Evolutionary conservation across 2,888 invertebrate species (phyloP).

Genomic region (Epirrhoe tristata): DNA sequence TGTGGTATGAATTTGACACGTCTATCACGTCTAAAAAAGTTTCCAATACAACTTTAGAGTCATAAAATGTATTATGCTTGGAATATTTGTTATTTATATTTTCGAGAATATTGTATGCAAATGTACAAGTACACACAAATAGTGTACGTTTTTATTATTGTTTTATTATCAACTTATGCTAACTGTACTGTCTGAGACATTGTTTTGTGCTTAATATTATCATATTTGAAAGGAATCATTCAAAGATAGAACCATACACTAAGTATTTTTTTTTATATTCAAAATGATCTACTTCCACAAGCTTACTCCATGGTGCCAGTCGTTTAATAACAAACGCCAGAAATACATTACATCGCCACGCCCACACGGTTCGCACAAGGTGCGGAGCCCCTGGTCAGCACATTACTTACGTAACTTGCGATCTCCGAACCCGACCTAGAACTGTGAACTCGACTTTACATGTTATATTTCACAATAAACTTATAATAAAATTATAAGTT

Average conservation of each 20-base stretch:
- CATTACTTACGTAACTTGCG: constrained; percentile 56
- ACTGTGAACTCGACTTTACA: constrained; percentile 45
- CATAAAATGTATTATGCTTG: too few species aligned
- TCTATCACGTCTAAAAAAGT: too few species aligned
- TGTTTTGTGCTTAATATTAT: too few species aligned
- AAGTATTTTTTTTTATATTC: background rate
- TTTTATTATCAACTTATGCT: too few species aligned
- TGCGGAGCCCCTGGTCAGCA: constrained; percentile 57
- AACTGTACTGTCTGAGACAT: too few species aligned
- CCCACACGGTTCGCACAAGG: constrained; percentile 54
- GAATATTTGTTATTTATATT: too few species aligned
- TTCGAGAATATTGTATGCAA: too few species aligned
- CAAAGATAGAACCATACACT: background rate
- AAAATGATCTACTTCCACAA: background rate
- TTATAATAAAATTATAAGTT: constrained; percentile 37
- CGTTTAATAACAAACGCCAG: constrained; percentile 29
- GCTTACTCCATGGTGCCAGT: constrained; percentile 4
- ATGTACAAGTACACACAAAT: too few species aligned
- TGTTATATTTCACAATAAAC: constrained; percentile 50
- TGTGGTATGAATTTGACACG: background rate
- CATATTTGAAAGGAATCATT: background rate
- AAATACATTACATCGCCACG: constrained; percentile 42
- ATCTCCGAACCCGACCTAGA: constrained; percentile 52
- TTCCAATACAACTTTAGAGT: too few species aligned
- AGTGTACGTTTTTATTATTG: too few species aligned